Percentiles rank a stretch among this genome's conserved stretches.
phyloP scores from a whole-genome alignment of 1,140 invertebrate species.

The Drosophila tsacasi region DNA sequence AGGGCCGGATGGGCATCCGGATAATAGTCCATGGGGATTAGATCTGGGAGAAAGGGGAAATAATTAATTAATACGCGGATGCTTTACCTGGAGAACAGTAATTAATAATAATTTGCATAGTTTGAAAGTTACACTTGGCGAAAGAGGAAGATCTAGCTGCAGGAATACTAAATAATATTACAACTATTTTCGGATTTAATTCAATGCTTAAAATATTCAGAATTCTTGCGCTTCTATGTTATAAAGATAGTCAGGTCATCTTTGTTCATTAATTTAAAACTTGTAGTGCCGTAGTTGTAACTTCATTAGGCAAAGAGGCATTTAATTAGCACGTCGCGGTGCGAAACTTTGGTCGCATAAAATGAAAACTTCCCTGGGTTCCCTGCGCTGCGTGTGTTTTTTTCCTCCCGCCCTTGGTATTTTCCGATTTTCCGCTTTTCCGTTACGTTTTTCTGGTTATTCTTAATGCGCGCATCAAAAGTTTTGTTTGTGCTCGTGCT shows the following conservation, averaged over 20 bases:
- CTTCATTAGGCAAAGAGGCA: conserved; percentile 81
- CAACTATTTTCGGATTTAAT: neutral
- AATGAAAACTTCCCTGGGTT: conserved; percentile 55
- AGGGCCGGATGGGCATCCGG: conserved; percentile 87
- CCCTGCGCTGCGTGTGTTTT: conserved; percentile 21
- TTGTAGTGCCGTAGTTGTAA: conserved; percentile 60
- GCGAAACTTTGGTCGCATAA: conserved; percentile 68
- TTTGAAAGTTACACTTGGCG: neutral
- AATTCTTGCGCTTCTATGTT: too few relatives aligned
- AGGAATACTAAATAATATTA: neutral
- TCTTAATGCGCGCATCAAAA: conserved; percentile 72
- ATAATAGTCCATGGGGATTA: conserved; percentile 83
- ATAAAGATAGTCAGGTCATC: conserved; percentile 42
- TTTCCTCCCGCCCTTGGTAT: conserved; percentile 9
- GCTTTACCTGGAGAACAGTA: neutral
- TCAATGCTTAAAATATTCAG: neutral
- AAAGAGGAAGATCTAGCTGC: neutral
- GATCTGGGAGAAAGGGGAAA: conserved; percentile 52
- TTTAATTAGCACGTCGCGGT: conserved; percentile 80
- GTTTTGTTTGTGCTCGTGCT: conserved; percentile 62
- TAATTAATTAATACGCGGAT: conserved; percentile 15
- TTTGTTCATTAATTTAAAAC: conserved; percentile 76
- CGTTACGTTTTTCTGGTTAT: conserved; percentile 46
- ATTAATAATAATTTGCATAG: conserved; percentile 17
- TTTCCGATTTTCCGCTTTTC: conserved; percentile 27